These are phyloP conservation scores for Ophiothrix spiculata DNA, from an alignment of 35 echinoderm and acorn worm species.

Conservation along the genomic window DNA sequence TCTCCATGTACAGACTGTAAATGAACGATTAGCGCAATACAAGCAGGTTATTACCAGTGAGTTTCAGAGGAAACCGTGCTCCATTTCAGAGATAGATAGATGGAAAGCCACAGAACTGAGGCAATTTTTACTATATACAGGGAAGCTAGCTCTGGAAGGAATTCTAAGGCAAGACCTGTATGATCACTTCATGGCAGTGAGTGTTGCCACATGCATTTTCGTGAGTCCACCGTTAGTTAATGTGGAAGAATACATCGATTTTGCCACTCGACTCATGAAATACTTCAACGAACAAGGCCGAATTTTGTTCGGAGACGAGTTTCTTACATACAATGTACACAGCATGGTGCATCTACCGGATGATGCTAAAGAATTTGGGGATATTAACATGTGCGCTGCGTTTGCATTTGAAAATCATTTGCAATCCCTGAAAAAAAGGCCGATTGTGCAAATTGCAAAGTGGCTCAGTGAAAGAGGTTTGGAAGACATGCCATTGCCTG, in stretches of 20 bases:
- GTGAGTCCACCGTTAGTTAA: slow-evolving; percentile 15
- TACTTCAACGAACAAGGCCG: slow-evolving; percentile 43
- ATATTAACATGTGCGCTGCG: slow-evolving; percentile 40
- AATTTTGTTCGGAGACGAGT: slow-evolving; percentile 53
- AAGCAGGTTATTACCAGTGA: slow-evolving; percentile 4
- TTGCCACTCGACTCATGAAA: slow-evolving; percentile 39
- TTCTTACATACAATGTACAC: slow-evolving; percentile 73
- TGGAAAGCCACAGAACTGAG: slow-evolving; percentile 71
- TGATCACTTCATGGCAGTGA: slow-evolving; percentile 48
- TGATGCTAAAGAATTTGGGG: slow-evolving; percentile 42
- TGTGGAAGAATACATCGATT: slow-evolving; percentile 9
- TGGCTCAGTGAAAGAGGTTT: too few species aligned
- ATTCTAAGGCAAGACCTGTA: slow-evolving; percentile 9
- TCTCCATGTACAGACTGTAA: slow-evolving; percentile 38
- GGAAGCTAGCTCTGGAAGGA: not conserved
- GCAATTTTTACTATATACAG: not conserved
- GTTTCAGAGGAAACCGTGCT: slow-evolving; percentile 57
- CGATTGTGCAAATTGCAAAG: slow-evolving; percentile 48
- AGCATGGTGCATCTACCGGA: slow-evolving; percentile 59
- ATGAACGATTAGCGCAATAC: slow-evolving; percentile 19
- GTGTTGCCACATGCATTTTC: slow-evolving; percentile 49
- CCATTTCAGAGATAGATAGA: slow-evolving; percentile 52
- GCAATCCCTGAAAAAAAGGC: slow-evolving; percentile 51
- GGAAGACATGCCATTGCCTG: too few species aligned
- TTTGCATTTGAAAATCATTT: slow-evolving; percentile 77